Evolutionary conservation across 1,140 invertebrate genomes (phyloP), one percentile per base, ranked within the genome.

Genomic region (Macrobrachium nipponense): DNA sequence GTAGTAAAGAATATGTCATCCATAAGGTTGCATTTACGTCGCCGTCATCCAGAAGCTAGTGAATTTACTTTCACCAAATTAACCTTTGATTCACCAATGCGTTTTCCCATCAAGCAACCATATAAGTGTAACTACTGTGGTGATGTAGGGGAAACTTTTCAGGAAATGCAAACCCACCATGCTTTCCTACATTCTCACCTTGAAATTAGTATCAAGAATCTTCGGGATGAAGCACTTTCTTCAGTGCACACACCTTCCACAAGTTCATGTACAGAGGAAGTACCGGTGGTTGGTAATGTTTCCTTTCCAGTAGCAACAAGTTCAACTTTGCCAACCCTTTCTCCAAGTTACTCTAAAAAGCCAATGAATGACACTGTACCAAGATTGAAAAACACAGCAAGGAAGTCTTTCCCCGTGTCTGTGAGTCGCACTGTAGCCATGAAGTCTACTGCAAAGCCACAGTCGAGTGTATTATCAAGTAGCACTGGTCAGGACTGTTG

Each of bases 41-140:
- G 86, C n/a, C 80, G 79, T 27, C 86, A 87, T 80, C 86, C 86
- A 36, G 75, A 80, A 14, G 59, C 84, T 43, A 44, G 83, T 62
- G 81, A 82, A 15, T 80, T 82, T 64, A 82, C 86, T 11, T 87
- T 87, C 44, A 64, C 80, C 66, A 77, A 78, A 51, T 73, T 87
- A 44, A 61, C 80, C 23, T 79, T 87, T 14, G 80, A 68, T n/a
- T 82, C 86, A n/a, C 80, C 80, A 14, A 36, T 83, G 51, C 43
- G 73, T n/a, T 81, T 77, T 72, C 86, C 86, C 3, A 83, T 80
- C 17, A 87, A 87, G 36, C 86, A 87, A 23, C 80, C 86, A 62
- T 83, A 79, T 72, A 87, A 87, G 76, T 87, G 86, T 66, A 83
- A 87, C 79, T 87, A 87, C n/a, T 87, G 86, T 80, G 86, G 86